Conservation (phyloP, 1,140 invertebrate genomes). For the Lamellibrachia luymesi region DNA sequence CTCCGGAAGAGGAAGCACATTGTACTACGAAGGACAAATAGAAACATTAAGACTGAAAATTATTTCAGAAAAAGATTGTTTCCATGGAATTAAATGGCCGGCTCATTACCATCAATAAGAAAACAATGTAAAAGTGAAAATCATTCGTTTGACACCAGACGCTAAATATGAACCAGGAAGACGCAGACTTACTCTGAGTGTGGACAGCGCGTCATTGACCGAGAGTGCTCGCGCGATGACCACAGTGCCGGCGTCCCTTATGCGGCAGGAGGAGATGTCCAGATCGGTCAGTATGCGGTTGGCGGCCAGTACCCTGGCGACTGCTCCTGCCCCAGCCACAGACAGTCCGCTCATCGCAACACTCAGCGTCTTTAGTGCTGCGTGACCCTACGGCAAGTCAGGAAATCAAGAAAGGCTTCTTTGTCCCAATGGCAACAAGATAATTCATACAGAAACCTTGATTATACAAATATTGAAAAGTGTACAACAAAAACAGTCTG, state of each 20-base stretch:
- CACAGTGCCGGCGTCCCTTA: conserved; percentile 40
- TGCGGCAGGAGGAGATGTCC: conserved; percentile 44
- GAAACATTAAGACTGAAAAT: background rate
- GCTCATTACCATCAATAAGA: background rate
- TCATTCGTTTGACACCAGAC: background rate
- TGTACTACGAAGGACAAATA: background rate
- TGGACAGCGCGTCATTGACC: conserved; percentile 38
- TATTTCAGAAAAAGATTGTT: background rate
- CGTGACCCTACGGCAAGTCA: conserved; percentile 56
- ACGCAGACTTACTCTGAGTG: background rate
- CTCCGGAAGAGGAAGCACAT: background rate
- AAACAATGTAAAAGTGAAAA: background rate
- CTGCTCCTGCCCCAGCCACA: conserved; percentile 38
- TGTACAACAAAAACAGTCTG: too few species aligned
- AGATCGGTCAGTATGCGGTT: conserved; percentile 44
- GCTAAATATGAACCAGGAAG: background rate
- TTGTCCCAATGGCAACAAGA: too few species aligned
- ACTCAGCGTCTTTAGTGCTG: conserved; percentile 39
- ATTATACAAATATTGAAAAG: too few species aligned
- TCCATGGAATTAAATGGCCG: background rate
- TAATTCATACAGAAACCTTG: too few species aligned
- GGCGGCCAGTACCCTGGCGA: conserved; percentile 37
- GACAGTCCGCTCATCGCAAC: conserved; percentile 49
- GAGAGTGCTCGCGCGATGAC: conserved; percentile 38
- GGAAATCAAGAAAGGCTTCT: background rate